These are phyloP conservation scores for Glyphotaelius pellucidus DNA, from an alignment of 2,888 invertebrate species.

Conservation along the genomic window DNA sequence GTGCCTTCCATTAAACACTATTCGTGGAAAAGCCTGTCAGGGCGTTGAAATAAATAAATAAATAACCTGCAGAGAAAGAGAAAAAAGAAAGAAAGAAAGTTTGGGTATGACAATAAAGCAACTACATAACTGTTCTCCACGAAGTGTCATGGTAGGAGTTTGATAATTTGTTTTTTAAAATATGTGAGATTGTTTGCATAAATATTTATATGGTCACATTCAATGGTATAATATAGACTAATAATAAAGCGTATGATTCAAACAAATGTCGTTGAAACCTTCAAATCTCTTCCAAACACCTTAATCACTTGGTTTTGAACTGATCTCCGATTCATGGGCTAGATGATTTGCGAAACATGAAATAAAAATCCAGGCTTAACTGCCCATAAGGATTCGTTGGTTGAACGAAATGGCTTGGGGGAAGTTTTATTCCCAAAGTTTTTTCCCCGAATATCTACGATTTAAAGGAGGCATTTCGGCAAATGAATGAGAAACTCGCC, in stretches of 20 bases:
- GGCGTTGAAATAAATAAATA: no score
- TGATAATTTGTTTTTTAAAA: no score
- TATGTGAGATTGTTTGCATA: no score
- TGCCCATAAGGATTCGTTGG: constrained; percentile 4
- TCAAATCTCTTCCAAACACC: neutral
- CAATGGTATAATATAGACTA: no score
- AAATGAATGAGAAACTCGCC: neutral
- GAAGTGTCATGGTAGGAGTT: no score
- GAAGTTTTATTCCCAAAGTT: neutral
- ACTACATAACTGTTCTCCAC: no score
- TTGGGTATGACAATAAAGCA: no score
- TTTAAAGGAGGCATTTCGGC: neutral
- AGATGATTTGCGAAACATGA: constrained; percentile 13
- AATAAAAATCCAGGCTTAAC: neutral
- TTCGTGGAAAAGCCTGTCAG: no score
- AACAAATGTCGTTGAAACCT: neutral
- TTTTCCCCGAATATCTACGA: neutral
- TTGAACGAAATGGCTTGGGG: neutral
- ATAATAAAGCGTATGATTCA: neutral
- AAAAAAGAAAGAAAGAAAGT: no score
- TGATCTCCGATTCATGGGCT: neutral
- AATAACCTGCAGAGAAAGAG: no score
- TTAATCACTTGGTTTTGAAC: neutral
- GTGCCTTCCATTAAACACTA: no score
- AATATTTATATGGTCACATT: no score